Evolutionary conservation across 2,797 vertebrate genomes (phyloP), one percentile per base, ranked within the genome.

Genomic region (Enteromius mattozi): DNA sequence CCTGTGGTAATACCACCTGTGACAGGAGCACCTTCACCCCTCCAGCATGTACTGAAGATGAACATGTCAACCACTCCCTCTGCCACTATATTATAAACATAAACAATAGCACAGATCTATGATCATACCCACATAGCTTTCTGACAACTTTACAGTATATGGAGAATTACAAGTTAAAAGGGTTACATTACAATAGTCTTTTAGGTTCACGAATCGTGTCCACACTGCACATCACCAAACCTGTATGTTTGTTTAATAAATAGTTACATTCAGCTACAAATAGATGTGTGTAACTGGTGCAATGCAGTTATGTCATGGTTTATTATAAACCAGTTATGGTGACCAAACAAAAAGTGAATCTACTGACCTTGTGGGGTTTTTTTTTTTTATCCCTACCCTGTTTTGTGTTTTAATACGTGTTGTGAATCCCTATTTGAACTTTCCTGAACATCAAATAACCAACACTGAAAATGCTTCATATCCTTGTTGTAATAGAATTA

Each of bases 1-100:
- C 12, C 24, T 86, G 87, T 91, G 90, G 93, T 90, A 89, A 90
- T 88, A 88, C 88, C 91, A 94, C 92, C 92, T 94, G 91, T 85
- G 86, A 88, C 81, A 49, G 24, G 59, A 91, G 91, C 89, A 90
- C 79, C 75, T 85, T 87, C 85, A 79, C 85, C 89, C 90, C 87
- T 70, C 4, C 59, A 30, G 27, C 13, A 63, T 14, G 24, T 63
- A 74, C 85, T 72, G 42, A 61, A 84, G 56, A 82, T 89, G 90
- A 92, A 49, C 40, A 27, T 72, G 42, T 86, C 37, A 66, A 35
- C 21, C 54, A 86, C 61, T 83, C 82, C 65, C 85, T 82, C 19
- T 61, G 24, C 51, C 70, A 69, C 70, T 78, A 61, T 56, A 77
- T 21, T 77, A 85, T 90, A 40, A 84, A 83, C 87, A 83, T 84